Base-by-base conservation (phyloP, 2,797 vertebrate genomes). In the Gallinago nigripennis region DNA sequence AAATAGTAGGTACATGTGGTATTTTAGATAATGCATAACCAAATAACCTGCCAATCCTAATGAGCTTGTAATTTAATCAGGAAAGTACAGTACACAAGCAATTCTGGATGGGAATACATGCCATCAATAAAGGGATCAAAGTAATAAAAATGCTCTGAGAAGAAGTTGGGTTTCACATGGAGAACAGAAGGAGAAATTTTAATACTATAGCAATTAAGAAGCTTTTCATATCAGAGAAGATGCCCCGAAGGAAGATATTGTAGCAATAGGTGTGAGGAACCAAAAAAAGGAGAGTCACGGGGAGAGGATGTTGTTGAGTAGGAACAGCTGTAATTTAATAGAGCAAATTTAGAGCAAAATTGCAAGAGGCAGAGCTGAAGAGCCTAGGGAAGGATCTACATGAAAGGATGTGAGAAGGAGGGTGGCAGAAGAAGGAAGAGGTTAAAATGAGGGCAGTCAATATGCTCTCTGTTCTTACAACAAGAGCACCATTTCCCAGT, bases 41-140 rank as follows among this genome's bases (percentile, higher is more conserved):
- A 81, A 91, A 88, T 90, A 90, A 84, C 7, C 73, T 92, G 90
- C 31, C 88, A 91, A 54, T 69, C 24, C 66, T 90, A 86, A 92
- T 60, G 73, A 88, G 45, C 31, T 69, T 66, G 27, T 90, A 92
- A 92, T 92, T 94, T 82, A 90, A 92, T 90, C 64, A 79, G 66
- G 37, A 56, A 91, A 86, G 24, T 61, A 73, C n/a, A 77, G 53
- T 73, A 54, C 48, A 41, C 8, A 4, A 94, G 64, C 16, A 91
- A n/a, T 86, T 90, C 43, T 90, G 56, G 60, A 66, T 77, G 56
- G 27, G 48, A 76, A 84, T 45, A 3, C 11, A 25, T 28, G 15
- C 27, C 1, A 0, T 50, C 48, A 77, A 35, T 50, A 45, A 77
- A 27, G 70, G 16, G 37, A 86, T 56, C n/a, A 69, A 79, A 81